These are phyloP conservation scores for Aplocera efformata DNA, from an alignment of 2,888 invertebrate genomes.

Conservation along the genomic window DNA sequence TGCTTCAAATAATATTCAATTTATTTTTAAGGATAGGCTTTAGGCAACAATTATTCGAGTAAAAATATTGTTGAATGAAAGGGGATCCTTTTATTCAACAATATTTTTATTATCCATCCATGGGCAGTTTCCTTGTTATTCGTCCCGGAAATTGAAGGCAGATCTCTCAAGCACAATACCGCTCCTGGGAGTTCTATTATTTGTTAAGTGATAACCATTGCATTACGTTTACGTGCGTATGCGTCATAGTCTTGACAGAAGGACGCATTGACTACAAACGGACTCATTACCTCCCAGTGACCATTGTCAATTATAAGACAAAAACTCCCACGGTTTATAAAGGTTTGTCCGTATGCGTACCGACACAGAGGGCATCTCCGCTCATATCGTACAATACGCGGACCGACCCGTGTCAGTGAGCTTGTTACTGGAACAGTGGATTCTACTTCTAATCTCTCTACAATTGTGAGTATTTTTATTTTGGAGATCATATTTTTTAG, in stretches of 20 bases:
- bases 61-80: too few species aligned
- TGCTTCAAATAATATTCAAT: too few species aligned
- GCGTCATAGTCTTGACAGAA: conserved; percentile 69
- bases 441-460: conserved; percentile 2
- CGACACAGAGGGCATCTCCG: conserved; percentile 72
- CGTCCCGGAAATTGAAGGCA: conserved; percentile 25
- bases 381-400: conserved; percentile 43
- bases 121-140: background rate
- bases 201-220: conserved; percentile 55
- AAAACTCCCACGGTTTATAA: conserved; percentile 79
- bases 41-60: too few species aligned
- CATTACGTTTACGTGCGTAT: conserved; percentile 44
- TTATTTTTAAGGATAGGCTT: too few species aligned
- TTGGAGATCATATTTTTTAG: too few species aligned
- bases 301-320: conserved; percentile 75
- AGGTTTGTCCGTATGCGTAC: conserved; percentile 60
- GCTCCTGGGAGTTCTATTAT: conserved; percentile 42
- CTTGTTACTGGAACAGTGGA: conserved; percentile 34
- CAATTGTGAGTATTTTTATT: conserved; percentile 19
- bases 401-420: conserved; percentile 47
- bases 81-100: too few species aligned
- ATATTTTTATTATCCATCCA: too few species aligned
- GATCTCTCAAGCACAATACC: conserved; percentile 30
- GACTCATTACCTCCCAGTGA: conserved; percentile 73
- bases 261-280: conserved; percentile 73